phyloP scores from a whole-genome alignment of 1,140 invertebrate genomes.

The Pseudomyrmex sp. region DNA sequence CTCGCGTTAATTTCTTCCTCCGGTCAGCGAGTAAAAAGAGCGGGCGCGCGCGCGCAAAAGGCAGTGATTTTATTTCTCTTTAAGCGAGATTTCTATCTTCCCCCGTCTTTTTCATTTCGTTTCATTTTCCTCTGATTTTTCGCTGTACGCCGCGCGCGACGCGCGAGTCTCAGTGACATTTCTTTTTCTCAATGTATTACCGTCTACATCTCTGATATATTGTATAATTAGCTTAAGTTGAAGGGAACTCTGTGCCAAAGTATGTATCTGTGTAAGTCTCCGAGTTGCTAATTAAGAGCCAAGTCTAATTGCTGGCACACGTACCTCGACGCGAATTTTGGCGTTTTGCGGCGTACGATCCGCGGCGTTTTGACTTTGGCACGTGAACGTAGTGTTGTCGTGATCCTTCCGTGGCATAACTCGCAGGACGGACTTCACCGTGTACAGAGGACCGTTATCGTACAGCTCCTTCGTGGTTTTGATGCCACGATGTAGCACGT shows the following conservation, averaged over 20 bases:
- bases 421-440: constrained; percentile 93
- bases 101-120: neutral
- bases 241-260: neutral
- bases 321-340: constrained; percentile 91
- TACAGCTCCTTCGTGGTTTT: constrained; percentile 91
- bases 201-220: neutral
- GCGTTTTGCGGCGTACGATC: constrained; percentile 92
- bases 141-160: neutral
- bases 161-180: neutral
- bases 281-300: neutral
- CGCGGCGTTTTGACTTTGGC: constrained; percentile 95
- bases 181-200: constrained; percentile 14
- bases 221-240: neutral
- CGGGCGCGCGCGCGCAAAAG: constrained; percentile 40
- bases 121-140: constrained; percentile 36
- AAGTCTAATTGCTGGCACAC: constrained; percentile 55
- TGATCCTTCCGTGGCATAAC: constrained; percentile 94
- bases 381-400: constrained; percentile 96
- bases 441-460: constrained; percentile 92
- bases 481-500: constrained; percentile 91
- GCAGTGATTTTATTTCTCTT: constrained; percentile 48
- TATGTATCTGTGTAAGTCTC: neutral
- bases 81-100: constrained; percentile 53
- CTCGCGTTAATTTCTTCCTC: constrained; percentile 63
- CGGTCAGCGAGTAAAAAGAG: constrained; percentile 51